These are phyloP conservation scores for Phthorimaea operculella DNA, from an alignment of 1,140 invertebrate species.

Conservation along the genomic window DNA sequence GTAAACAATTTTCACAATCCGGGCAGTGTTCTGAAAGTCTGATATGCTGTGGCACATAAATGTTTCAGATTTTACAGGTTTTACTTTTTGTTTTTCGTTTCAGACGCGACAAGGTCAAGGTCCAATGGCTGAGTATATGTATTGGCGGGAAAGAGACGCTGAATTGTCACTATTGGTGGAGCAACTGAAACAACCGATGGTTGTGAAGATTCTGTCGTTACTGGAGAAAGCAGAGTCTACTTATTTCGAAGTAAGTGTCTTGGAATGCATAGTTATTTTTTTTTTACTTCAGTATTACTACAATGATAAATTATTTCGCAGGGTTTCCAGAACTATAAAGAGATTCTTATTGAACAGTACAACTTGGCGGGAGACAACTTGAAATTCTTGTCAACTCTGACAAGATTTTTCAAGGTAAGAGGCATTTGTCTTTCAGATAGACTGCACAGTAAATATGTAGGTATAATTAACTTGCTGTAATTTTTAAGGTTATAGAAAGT, in stretches of 20 bases:
- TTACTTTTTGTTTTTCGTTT: not conserved
- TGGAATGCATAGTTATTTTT: not conserved
- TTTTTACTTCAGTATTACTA: no score
- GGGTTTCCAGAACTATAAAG: conserved; percentile 43
- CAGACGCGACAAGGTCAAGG: conserved; percentile 73
- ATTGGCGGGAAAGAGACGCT: conserved; percentile 83
- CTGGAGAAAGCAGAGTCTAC: conserved; percentile 34
- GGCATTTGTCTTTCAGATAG: not conserved
- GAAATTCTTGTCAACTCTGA: conserved; percentile 83
- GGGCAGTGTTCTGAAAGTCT: no score
- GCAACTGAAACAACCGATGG: conserved; percentile 79
- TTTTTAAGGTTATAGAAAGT: conserved; percentile 75
- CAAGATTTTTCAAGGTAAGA: conserved; percentile 81
- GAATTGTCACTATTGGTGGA: conserved; percentile 81
- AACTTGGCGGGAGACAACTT: conserved; percentile 86
- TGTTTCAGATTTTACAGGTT: no score
- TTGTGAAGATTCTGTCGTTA: conserved; percentile 70
- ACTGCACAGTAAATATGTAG: not conserved
- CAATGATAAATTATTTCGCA: conserved; percentile 21
- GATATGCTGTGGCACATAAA: no score
- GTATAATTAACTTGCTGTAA: conserved; percentile 6
- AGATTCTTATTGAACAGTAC: conserved; percentile 75
- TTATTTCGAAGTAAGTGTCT: conserved; percentile 28
- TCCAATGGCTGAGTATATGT: conserved; percentile 84
- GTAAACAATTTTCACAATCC: no score